Evolutionary conservation across 2,888 invertebrate species (phyloP).

Genomic region (Drosophila kambysellisi): DNA sequence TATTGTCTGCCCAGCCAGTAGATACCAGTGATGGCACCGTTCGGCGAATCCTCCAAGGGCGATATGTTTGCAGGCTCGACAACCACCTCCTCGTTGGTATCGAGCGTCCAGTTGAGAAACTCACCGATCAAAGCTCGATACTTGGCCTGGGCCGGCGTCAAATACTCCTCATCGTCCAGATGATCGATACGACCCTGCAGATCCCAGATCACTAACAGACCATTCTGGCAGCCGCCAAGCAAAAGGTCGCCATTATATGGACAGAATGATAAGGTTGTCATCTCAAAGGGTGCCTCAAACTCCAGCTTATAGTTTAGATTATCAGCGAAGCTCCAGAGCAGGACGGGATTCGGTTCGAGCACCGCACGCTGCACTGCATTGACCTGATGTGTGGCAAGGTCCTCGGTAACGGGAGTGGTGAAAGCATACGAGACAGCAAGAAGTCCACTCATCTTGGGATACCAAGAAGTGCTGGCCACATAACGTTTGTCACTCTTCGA

Average conservation of each 20-base stretch:
- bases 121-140: conserved; percentile 88
- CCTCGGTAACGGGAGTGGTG: conserved; percentile 85
- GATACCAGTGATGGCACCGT: conserved; percentile 88
- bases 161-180: conserved; percentile 87
- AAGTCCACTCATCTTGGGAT: conserved; percentile 90
- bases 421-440: conserved; percentile 89
- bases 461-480: conserved; percentile 89
- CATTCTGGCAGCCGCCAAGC: conserved; percentile 90
- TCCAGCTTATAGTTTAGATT: conserved; percentile 89
- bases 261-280: conserved; percentile 89
- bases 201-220: conserved; percentile 91
- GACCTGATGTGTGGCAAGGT: conserved; percentile 71
- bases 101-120: conserved; percentile 90
- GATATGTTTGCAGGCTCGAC: conserved; percentile 88
- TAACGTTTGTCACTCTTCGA: conserved; percentile 88
- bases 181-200: conserved; percentile 88
- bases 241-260: conserved; percentile 89
- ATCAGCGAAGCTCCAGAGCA: conserved; percentile 91
- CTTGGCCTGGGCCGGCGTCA: conserved; percentile 88
- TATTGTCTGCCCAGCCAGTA: conserved; percentile 89
- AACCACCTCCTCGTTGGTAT: conserved; percentile 87
- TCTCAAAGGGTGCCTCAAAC: conserved; percentile 89
- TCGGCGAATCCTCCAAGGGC: conserved; percentile 88
- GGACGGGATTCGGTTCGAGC: conserved; percentile 88
- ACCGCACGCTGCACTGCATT: conserved; percentile 87